Percentiles rank a stretch among this genome's conserved stretches.
Evolutionary conservation across 2,888 invertebrate species (phyloP).

Genomic region (Apodemia zela): DNA sequence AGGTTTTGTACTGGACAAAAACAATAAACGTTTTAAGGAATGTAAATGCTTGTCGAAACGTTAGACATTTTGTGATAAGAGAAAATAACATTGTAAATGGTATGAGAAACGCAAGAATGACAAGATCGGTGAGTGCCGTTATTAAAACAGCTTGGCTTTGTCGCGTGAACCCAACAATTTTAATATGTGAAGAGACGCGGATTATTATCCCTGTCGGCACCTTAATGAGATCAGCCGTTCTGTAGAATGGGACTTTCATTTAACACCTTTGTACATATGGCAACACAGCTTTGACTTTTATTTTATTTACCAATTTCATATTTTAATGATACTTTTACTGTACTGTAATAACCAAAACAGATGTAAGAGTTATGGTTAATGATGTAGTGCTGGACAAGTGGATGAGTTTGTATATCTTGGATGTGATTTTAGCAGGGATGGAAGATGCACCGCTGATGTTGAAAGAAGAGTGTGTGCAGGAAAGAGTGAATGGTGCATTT

Average conservation of each 20-base stretch:
- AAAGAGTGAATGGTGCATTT: no score
- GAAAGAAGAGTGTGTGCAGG: no score
- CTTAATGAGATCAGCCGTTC: slow-evolving; percentile 30
- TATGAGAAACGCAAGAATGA: slow-evolving; percentile 12
- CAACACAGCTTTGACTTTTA: slow-evolving; percentile 5
- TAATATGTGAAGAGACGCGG: slow-evolving; percentile 30
- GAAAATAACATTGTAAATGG: slow-evolving; percentile 3
- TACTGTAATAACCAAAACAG: no score
- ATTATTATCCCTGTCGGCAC: slow-evolving; percentile 29
- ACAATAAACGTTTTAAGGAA: background rate
- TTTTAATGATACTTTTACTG: no score
- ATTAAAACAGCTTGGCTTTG: slow-evolving; percentile 27
- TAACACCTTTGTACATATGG: slow-evolving; percentile 18
- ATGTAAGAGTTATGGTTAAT: no score
- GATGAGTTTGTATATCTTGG: no score
- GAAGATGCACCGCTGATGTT: no score
- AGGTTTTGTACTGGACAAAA: background rate
- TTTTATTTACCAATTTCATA: background rate
- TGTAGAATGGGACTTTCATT: slow-evolving; percentile 15
- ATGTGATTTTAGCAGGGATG: no score
- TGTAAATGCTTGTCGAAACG: background rate
- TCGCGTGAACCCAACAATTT: slow-evolving; percentile 31
- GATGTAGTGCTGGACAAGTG: no score
- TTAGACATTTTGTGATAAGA: background rate
- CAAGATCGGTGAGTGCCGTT: slow-evolving; percentile 24